Evolutionary conservation across 2,888 invertebrate genomes (phyloP).

Genomic region (Heliconius hortense): DNA sequence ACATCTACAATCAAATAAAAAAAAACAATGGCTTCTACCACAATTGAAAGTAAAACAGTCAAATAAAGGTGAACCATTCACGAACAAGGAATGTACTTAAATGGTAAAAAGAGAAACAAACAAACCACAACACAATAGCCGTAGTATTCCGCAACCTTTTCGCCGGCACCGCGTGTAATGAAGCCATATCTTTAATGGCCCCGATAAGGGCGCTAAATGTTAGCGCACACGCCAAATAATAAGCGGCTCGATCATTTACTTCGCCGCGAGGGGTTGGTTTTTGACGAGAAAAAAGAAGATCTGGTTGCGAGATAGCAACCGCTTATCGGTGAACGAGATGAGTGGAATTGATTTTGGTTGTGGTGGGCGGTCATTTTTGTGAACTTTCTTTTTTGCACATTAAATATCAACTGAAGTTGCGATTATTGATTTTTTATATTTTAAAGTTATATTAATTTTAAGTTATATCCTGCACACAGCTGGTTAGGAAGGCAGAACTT

Average conservation of each 20-base stretch:
- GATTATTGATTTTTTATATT: background rate
- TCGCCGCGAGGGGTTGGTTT: slow-evolving; percentile 62
- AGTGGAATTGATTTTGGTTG: slow-evolving; percentile 62
- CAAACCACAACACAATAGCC: slow-evolving; percentile 53
- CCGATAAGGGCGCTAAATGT: slow-evolving; percentile 80
- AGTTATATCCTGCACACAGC: too few species aligned
- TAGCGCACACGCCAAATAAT: slow-evolving; percentile 82
- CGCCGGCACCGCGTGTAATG: slow-evolving; percentile 64
- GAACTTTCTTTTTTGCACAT: slow-evolving; percentile 5
- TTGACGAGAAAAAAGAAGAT: slow-evolving; percentile 67
- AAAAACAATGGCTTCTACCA: slow-evolving; percentile 21
- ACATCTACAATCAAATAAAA: background rate
- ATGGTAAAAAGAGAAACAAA: slow-evolving; percentile 46
- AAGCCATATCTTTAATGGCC: slow-evolving; percentile 80
- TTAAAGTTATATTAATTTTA: background rate
- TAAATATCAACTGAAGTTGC: background rate
- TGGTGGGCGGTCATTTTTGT: slow-evolving; percentile 43
- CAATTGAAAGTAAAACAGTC: slow-evolving; percentile 42
- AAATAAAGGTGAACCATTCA: slow-evolving; percentile 39
- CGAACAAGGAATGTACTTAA: slow-evolving; percentile 45
- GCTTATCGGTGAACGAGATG: slow-evolving; percentile 68
- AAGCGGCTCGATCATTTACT: slow-evolving; percentile 76
- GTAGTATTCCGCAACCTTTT: slow-evolving; percentile 54
- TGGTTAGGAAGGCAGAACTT: too few species aligned
- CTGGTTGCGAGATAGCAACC: slow-evolving; percentile 54